Percentiles rank a stretch among this genome's conserved stretches.
Evolutionary conservation across 1,140 invertebrate genomes (phyloP).

Genomic region (Grapholita molesta): DNA sequence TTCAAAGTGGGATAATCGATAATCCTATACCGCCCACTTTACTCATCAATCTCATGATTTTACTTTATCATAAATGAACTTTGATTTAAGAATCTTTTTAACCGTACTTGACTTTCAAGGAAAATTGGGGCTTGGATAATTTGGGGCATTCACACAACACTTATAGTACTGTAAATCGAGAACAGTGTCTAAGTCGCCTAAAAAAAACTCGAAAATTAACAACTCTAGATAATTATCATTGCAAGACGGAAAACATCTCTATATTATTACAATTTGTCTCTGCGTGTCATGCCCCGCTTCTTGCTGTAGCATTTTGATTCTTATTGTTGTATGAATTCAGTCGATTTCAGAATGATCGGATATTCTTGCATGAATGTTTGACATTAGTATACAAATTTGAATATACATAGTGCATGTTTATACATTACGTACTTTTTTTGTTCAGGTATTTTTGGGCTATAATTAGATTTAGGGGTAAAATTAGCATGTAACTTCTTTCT

Average conservation of each 20-base stretch:
- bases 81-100: too few relatives aligned
- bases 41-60: too few relatives aligned
- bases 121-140: too few relatives aligned
- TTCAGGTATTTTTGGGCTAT: not conserved
- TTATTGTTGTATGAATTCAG: constrained; percentile 10
- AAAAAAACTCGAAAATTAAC: not conserved
- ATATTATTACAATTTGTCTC: not conserved
- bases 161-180: too few relatives aligned
- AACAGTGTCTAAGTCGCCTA: not conserved
- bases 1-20: too few relatives aligned
- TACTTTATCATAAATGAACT: too few relatives aligned
- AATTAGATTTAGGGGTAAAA: not conserved
- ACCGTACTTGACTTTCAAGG: too few relatives aligned
- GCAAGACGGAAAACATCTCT: not conserved
- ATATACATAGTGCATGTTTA: constrained; percentile 5
- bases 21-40: too few relatives aligned
- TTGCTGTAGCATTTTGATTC: constrained; percentile 8
- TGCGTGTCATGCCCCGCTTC: constrained; percentile 6
- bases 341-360: not conserved
- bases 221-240: not conserved
- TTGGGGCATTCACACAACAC: too few relatives aligned
- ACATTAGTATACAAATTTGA: not conserved
- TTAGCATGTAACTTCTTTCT: not conserved
- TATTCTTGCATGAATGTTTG: constrained; percentile 11
- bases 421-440: not conserved